A percentile compares a stretch with the other conserved stretches of the same genome.
phyloP scores from a whole-genome alignment of 2,797 vertebrate genomes.

The Sardinella longiceps region DNA sequence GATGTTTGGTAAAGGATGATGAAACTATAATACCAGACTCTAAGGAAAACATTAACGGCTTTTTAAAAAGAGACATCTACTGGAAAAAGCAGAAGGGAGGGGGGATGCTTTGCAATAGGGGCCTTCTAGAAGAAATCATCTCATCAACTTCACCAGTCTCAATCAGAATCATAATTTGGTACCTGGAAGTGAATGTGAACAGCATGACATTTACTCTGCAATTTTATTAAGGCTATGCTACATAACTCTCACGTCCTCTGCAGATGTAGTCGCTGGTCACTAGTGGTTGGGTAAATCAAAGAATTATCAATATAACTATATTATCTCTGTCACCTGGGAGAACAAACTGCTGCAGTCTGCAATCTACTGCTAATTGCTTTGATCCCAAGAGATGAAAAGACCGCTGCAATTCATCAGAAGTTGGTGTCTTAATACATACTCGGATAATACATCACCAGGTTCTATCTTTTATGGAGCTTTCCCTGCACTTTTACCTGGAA shows the following conservation, averaged over 20 bases:
- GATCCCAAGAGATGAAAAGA: constrained; percentile 31
- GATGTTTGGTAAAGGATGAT: background rate
- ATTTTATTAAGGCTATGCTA: background rate
- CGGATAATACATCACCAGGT: constrained; percentile 34
- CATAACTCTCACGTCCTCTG: background rate
- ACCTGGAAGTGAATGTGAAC: background rate
- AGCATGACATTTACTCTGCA: background rate
- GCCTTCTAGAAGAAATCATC: background rate
- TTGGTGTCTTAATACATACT: constrained; percentile 27
- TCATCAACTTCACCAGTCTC: background rate
- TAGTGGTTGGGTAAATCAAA: constrained; percentile 31
- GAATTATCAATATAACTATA: constrained; percentile 42
- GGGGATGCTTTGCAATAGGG: background rate
- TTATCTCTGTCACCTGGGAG: constrained; percentile 29
- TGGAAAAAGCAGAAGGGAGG: background rate
- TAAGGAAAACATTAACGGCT: background rate
- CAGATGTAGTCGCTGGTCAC: background rate
- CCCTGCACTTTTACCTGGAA: constrained; percentile 52
- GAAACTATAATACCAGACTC: background rate
- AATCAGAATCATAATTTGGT: background rate
- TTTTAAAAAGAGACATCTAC: background rate
- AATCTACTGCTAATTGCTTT: constrained; percentile 41
- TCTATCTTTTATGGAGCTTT: constrained; percentile 29
- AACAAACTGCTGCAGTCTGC: constrained; percentile 47
- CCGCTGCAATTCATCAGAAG: constrained; percentile 42